Evolutionary conservation across 1,140 invertebrate species (phyloP).

Genomic region (Drosophila ercepeae): DNA sequence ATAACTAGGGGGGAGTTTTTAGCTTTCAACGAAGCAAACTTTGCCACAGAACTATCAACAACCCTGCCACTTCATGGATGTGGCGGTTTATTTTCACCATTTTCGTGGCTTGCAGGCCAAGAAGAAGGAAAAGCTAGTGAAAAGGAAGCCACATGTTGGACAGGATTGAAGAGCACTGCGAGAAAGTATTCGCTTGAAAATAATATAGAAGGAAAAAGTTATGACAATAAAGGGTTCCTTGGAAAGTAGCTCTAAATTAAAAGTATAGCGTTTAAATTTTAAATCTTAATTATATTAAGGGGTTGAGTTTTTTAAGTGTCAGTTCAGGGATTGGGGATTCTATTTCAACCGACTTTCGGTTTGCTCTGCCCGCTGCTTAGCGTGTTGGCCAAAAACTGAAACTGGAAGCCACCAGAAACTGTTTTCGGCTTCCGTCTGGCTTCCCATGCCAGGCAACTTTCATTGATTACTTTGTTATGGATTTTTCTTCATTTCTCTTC

Average conservation of each 20-base stretch:
- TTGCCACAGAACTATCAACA: conserved; percentile 59
- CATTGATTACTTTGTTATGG: conserved; percentile 79
- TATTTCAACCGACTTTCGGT: conserved; percentile 47
- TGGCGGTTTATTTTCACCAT: conserved; percentile 24
- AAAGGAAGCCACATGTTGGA: conserved; percentile 41
- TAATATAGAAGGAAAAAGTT: no score
- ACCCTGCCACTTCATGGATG: conserved; percentile 34
- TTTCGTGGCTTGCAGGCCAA: conserved; percentile 15
- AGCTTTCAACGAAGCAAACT: conserved; percentile 38
- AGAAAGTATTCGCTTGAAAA: conserved; percentile 3
- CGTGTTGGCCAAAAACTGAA: conserved; percentile 70
- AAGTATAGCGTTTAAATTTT: no score
- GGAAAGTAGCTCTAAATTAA: no score
- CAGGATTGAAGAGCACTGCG: conserved; percentile 16
- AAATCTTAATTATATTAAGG: no score
- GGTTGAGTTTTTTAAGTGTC: conserved; percentile 6
- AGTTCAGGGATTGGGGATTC: conserved; percentile 41
- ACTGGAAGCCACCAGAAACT: conserved; percentile 74
- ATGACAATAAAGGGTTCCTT: no score
- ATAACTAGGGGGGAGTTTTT: conserved; percentile 43
- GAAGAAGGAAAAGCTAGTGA: conserved; percentile 14
- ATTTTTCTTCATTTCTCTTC: conserved; percentile 43
- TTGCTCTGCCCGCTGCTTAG: conserved; percentile 52
- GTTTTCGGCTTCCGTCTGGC: conserved; percentile 69
- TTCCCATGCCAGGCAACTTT: conserved; percentile 41